Conservation (phyloP, 2,113 vertebrate species). For the Tretioscincus oriximinensis region DNA sequence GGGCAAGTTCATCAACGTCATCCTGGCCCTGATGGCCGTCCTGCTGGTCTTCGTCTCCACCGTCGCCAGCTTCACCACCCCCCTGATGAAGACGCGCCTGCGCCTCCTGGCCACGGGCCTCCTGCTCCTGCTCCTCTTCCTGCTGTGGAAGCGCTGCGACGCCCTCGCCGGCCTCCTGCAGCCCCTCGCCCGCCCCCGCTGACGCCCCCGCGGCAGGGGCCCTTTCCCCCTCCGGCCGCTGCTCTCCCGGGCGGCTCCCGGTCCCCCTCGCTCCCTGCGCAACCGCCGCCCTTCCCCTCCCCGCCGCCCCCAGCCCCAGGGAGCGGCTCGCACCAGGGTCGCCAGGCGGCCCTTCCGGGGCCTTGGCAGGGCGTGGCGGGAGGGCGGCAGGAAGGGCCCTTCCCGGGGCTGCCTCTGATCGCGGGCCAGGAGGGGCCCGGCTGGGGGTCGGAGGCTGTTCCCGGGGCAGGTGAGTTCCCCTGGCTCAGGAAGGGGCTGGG, state of each 20-base stretch:
- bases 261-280: background rate
- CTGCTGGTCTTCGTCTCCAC: slow-evolving; percentile 98
- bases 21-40: slow-evolving; percentile 97
- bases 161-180: slow-evolving; percentile 87
- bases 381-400: too few relatives aligned
- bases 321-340: too few relatives aligned
- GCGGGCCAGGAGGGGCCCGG: too few relatives aligned
- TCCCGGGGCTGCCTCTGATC: too few relatives aligned
- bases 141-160: slow-evolving; percentile 97
- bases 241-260: background rate
- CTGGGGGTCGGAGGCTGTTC: too few relatives aligned
- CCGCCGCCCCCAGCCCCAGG: too few relatives aligned
- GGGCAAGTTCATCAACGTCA: slow-evolving; percentile 98
- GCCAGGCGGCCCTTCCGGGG: too few relatives aligned
- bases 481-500: too few relatives aligned
- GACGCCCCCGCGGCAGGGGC: slow-evolving; percentile 57
- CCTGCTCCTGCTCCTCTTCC: slow-evolving; percentile 84
- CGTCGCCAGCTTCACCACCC: slow-evolving; percentile 96
- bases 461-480: too few relatives aligned
- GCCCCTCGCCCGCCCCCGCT: slow-evolving; percentile 85
- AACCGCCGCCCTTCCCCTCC: too few relatives aligned
- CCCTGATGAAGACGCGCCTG: slow-evolving; percentile 93
- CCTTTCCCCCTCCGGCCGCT: slow-evolving; percentile 13
- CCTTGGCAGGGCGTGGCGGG: too few relatives aligned
- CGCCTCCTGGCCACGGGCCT: slow-evolving; percentile 87